Evolutionary conservation across 2,113 vertebrate species (phyloP).

Genomic region (Zosterops pallidus): DNA sequence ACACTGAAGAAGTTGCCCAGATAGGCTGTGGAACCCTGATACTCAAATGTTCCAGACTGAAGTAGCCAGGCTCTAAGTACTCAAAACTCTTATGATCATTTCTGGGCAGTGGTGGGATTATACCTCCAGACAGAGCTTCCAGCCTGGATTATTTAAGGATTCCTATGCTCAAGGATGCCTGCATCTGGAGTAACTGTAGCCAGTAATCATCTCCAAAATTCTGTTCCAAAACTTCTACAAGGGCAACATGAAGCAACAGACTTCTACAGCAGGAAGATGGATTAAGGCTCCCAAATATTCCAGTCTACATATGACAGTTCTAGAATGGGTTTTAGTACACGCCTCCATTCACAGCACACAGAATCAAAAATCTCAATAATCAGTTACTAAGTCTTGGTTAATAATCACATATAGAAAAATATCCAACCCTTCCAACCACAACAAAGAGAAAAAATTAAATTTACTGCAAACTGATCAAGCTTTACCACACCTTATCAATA

Average conservation of each 20-base stretch:
- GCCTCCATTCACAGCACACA: neutral
- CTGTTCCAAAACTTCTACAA: neutral
- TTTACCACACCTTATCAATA: neutral
- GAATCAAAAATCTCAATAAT: neutral
- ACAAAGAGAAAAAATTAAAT: neutral
- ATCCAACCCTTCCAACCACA: accelerated
- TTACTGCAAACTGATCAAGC: neutral
- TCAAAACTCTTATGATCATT: neutral
- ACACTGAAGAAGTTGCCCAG: neutral
- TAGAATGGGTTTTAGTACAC: neutral
- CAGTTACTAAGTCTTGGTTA: neutral
- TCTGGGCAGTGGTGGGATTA: neutral
- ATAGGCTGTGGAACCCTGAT: neutral
- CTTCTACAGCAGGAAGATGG: neutral
- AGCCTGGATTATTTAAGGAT: neutral
- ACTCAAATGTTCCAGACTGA: neutral
- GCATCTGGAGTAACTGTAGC: neutral
- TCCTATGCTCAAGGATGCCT: neutral
- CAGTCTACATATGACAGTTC: neutral
- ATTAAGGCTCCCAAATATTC: neutral
- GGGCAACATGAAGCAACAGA: neutral
- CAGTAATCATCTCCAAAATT: neutral
- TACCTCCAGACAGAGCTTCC: neutral
- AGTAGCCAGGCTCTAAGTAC: neutral
- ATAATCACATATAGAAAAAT: neutral